Percentiles rank a stretch among this genome's conserved stretches.
phyloP scores from a whole-genome alignment of 1,140 invertebrate species.

The Luehdorfia chinensis region DNA sequence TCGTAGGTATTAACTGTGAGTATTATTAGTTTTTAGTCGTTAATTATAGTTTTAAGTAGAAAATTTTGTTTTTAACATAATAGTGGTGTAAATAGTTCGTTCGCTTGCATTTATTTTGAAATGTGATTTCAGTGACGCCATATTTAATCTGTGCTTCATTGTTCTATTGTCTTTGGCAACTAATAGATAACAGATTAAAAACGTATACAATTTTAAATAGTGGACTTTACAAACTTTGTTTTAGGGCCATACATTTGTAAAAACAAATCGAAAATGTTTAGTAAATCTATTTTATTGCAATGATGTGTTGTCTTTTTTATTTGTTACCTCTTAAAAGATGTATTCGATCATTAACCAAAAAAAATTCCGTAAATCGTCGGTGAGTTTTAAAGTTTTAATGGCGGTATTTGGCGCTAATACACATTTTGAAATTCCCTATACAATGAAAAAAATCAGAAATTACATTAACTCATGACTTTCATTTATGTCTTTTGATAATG shows the following conservation, averaged over 20 bases:
- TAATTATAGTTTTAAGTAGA: conserved; percentile 64
- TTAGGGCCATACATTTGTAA: conserved; percentile 1
- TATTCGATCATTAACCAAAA: no score
- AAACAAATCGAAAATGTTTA: conserved; percentile 1
- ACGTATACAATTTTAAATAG: neutral
- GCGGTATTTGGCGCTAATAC: no score
- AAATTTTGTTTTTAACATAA: conserved; percentile 38
- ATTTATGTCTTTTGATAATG: no score
- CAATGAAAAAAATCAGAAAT: no score
- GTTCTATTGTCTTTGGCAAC: neutral
- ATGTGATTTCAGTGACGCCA: conserved; percentile 46
- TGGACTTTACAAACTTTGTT: conserved; percentile 1
- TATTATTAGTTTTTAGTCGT: conserved; percentile 58
- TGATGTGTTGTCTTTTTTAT: neutral
- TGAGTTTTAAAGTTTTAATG: no score
- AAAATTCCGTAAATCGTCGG: no score
- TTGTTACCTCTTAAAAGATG: no score
- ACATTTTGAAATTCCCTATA: no score
- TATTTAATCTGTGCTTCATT: neutral
- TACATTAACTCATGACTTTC: no score
- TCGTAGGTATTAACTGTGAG: conserved; percentile 43
- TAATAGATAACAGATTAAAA: neutral
- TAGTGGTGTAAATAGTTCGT: conserved; percentile 37
- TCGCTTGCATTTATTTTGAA: conserved; percentile 59
- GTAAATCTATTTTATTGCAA: conserved; percentile 7